A percentile compares a stretch with the other conserved stretches of the same genome.
Evolutionary conservation across 2,113 vertebrate genomes (phyloP).

Genomic region (Stigmatopora nigra): DNA sequence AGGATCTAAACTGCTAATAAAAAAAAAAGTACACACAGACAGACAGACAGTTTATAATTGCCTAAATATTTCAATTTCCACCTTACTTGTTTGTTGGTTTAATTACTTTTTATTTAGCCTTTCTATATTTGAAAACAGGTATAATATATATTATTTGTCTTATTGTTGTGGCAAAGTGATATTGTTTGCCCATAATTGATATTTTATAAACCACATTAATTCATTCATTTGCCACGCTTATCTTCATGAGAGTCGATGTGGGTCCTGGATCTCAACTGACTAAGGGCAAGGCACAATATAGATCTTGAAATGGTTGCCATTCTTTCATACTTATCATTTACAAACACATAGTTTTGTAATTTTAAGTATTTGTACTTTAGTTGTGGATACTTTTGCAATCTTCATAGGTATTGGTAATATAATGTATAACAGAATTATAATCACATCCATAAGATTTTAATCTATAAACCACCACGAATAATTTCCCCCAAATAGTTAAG

Average conservation of each 20-base stretch:
- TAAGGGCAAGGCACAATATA: too few relatives aligned
- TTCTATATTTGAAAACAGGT: neutral
- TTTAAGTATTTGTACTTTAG: neutral
- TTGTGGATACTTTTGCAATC: neutral
- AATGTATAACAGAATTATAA: neutral
- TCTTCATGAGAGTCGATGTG: too few relatives aligned
- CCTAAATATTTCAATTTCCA: neutral
- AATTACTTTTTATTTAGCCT: neutral
- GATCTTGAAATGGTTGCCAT: too few relatives aligned
- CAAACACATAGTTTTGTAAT: too few relatives aligned
- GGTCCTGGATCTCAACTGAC: too few relatives aligned
- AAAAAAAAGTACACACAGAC: neutral
- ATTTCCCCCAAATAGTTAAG: neutral
- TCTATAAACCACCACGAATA: neutral
- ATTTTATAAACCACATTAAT: too few relatives aligned
- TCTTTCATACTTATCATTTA: too few relatives aligned
- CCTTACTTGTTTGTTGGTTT: too few relatives aligned
- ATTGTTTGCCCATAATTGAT: too few relatives aligned
- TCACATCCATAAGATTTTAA: neutral
- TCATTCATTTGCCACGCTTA: too few relatives aligned
- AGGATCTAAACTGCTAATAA: slow-evolving; percentile 3
- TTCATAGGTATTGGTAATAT: neutral
- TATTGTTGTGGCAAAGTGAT: too few relatives aligned
- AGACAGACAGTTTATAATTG: neutral
- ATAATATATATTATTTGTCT: too few relatives aligned